Evolutionary conservation across 2,113 vertebrate genomes (phyloP).

Genomic region (Eulemur rufifrons): DNA sequence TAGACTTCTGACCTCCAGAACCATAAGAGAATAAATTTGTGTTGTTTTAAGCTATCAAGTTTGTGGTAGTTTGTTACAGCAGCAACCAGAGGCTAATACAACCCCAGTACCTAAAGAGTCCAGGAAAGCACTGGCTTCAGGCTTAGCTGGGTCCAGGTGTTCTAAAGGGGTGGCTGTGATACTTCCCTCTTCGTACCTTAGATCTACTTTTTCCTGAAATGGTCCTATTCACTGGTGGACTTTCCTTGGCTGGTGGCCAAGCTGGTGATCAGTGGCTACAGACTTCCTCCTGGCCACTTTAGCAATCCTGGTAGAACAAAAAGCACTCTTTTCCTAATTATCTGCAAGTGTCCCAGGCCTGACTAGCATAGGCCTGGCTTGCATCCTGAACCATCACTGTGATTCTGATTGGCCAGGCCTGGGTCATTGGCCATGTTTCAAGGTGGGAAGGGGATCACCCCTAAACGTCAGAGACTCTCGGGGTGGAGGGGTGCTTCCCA

Average conservation of each 20-base stretch:
- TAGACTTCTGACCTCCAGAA: background rate
- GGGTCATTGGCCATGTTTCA: background rate
- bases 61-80: background rate
- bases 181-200: background rate
- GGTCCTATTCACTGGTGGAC: background rate
- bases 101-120: background rate
- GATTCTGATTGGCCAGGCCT: background rate
- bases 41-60: background rate
- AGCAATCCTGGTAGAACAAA: background rate
- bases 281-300: background rate
- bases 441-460: background rate
- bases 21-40: background rate
- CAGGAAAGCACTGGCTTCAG: background rate
- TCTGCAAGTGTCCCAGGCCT: background rate
- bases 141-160: background rate
- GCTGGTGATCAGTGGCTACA: background rate
- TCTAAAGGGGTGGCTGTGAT: background rate
- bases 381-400: background rate
- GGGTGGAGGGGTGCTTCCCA: background rate
- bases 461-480: background rate
- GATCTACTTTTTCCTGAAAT: background rate
- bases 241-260: background rate
- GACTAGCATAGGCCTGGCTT: background rate
- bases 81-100: background rate
- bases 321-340: background rate